Base-by-base conservation (phyloP, 1,140 invertebrate species). In the Papilio helenus region DNA sequence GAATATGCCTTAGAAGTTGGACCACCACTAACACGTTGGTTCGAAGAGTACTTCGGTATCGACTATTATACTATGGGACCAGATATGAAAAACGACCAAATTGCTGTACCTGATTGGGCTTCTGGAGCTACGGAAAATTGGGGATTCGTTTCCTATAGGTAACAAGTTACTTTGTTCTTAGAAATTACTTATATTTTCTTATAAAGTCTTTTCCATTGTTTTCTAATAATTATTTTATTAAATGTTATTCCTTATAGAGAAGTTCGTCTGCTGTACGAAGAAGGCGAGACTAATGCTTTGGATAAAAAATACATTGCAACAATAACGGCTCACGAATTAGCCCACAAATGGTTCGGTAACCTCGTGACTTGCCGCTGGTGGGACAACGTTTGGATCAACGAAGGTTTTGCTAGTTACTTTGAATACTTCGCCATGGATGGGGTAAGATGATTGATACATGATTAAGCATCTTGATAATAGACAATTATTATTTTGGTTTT, bases 351-450 rank as follows among this genome's bases (percentile, higher is more conserved):
- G 95, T 96, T 96, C 81, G 95, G 95, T 5, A 95, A 96, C 80
- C 87, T 95, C 0, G 95, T 96, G 20, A 95, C 95, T 0, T 93
- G 93, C 16, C 89, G 92, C 68, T 96, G 95, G 95, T 96, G 95
- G 95, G 89, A 94, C 74, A 95, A 95, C 39, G 89, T 95, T 0
- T 98, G 98, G 97, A 95, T 98, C 9, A 98, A 97, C 86, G 98
- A 98, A 88, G 97, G 97, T 23, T 98, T 98, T 82, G 97, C 97
- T 18, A 96, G 96, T 80, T 98, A 96, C 88, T 96, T 97, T 86
- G 95, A 97, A 84, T 97, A 97, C 85, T 95, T 97, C 71, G 97
- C 95, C 18, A 94, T 96, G 79, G 95, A 96, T 87, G 91, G 93
- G 29, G 95, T 97, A 89, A 92, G 92, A 83, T 46, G 46, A 39